Conservation (phyloP, 2,797 vertebrate genomes). For the Denticeps clupeoides region DNA sequence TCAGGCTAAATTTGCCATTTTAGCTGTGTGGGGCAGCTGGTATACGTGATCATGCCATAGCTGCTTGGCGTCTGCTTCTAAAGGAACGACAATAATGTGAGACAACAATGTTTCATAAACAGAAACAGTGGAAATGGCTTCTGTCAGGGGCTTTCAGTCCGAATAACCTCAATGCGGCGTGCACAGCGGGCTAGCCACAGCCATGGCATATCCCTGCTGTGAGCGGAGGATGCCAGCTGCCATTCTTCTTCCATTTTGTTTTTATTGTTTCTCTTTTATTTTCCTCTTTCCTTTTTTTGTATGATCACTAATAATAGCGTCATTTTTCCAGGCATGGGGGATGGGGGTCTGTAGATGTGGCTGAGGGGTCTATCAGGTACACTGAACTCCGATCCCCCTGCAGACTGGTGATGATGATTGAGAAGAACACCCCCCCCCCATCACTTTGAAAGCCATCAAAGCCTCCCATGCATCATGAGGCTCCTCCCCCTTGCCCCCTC, state of each 20-base stretch:
- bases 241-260: not conserved
- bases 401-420: not conserved
- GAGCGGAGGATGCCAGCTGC: not conserved
- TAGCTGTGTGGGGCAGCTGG: too few species aligned
- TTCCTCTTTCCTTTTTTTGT: not conserved
- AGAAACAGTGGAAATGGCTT: too few species aligned
- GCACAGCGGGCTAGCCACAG: not conserved
- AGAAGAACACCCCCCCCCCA: not conserved
- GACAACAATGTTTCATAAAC: too few species aligned
- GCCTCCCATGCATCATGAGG: not conserved
- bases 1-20: too few species aligned
- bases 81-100: too few species aligned
- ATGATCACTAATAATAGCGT: not conserved
- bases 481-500: not conserved
- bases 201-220: not conserved
- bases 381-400: not conserved
- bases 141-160: too few species aligned
- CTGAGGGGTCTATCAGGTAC: not conserved
- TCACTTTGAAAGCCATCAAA: not conserved
- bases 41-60: too few species aligned
- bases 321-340: not conserved
- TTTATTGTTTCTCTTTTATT: slow-evolving; percentile 4
- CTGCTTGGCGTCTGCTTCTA: too few species aligned
- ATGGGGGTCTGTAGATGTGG: not conserved
- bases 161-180: too few species aligned